Evolutionary conservation across 2,888 invertebrate species (phyloP).

Genomic region (Pyrrhia umbra): DNA sequence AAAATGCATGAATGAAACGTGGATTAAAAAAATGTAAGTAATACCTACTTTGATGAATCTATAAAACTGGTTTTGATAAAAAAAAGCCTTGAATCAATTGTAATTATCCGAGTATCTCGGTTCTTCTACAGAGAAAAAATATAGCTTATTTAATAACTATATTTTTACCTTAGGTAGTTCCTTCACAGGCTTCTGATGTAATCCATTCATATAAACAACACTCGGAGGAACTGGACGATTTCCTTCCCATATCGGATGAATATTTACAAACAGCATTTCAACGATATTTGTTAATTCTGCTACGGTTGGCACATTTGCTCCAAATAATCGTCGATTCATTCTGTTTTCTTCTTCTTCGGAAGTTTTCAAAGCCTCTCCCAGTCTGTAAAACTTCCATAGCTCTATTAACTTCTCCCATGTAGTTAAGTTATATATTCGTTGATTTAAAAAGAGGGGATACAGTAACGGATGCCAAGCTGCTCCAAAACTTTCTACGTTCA

Average conservation of each 20-base stretch:
- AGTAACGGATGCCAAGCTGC: not conserved
- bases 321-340: constrained; percentile 33
- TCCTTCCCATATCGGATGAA: constrained; percentile 73
- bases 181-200: constrained; percentile 73
- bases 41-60: too few species aligned
- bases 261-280: constrained; percentile 79
- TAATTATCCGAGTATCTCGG: not conserved
- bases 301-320: constrained; percentile 52
- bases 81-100: too few species aligned
- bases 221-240: constrained; percentile 77
- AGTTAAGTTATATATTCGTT: not conserved
- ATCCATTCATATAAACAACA: constrained; percentile 77
- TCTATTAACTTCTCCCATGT: constrained; percentile 55
- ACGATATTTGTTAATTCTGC: constrained; percentile 64
- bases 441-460: not conserved
- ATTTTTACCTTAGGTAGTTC: constrained; percentile 72
- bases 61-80: too few species aligned
- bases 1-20: too few species aligned
- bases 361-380: not conserved
- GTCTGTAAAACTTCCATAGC: constrained; percentile 23
- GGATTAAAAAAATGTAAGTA: too few species aligned
- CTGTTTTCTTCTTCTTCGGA: constrained; percentile 3
- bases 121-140: not conserved
- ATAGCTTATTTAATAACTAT: not conserved
- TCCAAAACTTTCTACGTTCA: not conserved